Evolutionary conservation across 1,140 invertebrate species (phyloP).

Genomic region (Drosophila pallidifrons): DNA sequence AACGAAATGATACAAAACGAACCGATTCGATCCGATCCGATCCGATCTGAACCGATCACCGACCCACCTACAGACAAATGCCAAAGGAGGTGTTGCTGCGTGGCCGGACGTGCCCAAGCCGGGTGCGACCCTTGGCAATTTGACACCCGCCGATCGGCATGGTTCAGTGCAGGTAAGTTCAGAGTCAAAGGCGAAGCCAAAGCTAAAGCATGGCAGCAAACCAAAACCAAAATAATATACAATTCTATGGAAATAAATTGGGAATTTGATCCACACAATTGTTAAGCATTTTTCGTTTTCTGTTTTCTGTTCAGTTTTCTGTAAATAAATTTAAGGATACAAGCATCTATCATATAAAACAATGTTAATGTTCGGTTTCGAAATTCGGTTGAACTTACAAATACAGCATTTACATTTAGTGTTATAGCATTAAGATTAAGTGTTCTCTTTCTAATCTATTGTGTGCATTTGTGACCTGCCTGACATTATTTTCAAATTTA

Average conservation of each 20-base stretch:
- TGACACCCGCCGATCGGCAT: slow-evolving; percentile 96
- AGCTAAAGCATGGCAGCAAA: slow-evolving; percentile 19
- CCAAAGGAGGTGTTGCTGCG: slow-evolving; percentile 85
- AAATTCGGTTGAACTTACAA: slow-evolving; percentile 9
- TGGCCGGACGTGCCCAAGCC: slow-evolving; percentile 87
- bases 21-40: slow-evolving; percentile 42
- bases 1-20: slow-evolving; percentile 36
- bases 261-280: slow-evolving; percentile 15
- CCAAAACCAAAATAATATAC: background rate
- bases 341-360: background rate
- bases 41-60: slow-evolving; percentile 42
- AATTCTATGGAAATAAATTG: background rate
- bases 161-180: slow-evolving; percentile 95
- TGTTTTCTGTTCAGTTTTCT: slow-evolving; percentile 37
- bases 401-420: background rate
- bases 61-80: slow-evolving; percentile 77
- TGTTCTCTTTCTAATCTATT: slow-evolving; percentile 12
- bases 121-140: slow-evolving; percentile 87
- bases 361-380: background rate
- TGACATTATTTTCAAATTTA: slow-evolving; percentile 19
- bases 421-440: slow-evolving; percentile 1
- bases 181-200: slow-evolving; percentile 50
- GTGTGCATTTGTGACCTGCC: slow-evolving; percentile 16
- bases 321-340: slow-evolving; percentile 31
- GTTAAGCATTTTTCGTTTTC: slow-evolving; percentile 37